A percentile compares a stretch with the other conserved stretches of the same genome.
Evolutionary conservation across 2,113 vertebrate genomes (phyloP).

Genomic region (Toxostoma redivivum): DNA sequence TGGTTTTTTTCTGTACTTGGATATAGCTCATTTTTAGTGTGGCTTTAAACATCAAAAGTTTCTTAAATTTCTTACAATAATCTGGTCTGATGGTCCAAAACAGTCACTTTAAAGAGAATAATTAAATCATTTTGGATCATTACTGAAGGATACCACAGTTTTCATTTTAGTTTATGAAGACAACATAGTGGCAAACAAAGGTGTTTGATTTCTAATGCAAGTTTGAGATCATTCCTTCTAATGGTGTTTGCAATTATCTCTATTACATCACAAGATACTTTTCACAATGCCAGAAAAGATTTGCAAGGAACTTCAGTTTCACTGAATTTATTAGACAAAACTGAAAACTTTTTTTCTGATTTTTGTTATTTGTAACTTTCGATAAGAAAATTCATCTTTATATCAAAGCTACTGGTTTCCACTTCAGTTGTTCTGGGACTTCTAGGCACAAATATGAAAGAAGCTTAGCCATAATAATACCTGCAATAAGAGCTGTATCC

Average conservation of each 20-base stretch:
- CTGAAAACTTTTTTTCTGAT: background rate
- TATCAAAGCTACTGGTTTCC: background rate
- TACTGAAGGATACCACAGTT: conserved; percentile 10
- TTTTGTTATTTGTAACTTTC: background rate
- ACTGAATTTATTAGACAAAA: background rate
- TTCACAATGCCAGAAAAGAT: background rate
- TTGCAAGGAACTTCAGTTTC: background rate
- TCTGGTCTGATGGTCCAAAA: conserved; percentile 1
- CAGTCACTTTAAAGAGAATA: background rate
- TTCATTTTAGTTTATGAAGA: background rate
- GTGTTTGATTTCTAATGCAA: background rate
- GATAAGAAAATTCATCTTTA: background rate
- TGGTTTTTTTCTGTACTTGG: conserved; percentile 86
- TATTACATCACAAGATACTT: background rate
- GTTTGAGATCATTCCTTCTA: background rate
- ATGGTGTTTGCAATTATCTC: background rate
- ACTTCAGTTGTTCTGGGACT: background rate
- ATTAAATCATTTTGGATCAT: background rate
- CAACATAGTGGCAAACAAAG: background rate
- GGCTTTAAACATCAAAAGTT: conserved; percentile 52
- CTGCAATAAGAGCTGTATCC: background rate
- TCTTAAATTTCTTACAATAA: background rate
- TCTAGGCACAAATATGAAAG: background rate
- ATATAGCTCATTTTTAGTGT: conserved; percentile 73
- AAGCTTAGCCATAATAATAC: background rate